Conservation (phyloP, 2,888 invertebrate species). For the Chrysotoxum bicinctum region DNA sequence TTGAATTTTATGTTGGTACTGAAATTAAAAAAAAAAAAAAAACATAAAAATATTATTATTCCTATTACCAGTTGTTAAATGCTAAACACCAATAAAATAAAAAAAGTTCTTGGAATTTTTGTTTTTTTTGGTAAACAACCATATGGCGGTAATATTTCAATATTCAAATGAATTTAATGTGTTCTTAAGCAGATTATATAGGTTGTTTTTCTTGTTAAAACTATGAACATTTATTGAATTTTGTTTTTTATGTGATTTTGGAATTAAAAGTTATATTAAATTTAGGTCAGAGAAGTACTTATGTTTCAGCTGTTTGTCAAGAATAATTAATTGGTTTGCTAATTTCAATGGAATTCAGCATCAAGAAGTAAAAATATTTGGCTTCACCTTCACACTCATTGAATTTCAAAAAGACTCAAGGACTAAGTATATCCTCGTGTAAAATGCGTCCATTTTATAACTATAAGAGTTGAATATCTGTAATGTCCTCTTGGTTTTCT, state of each 20-base stretch:
- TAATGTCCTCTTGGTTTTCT: too few species aligned
- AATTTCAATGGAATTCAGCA: too few species aligned
- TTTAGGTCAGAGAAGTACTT: background rate
- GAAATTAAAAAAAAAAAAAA: background rate
- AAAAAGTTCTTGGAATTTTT: slow-evolving; percentile 15
- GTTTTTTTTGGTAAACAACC: slow-evolving; percentile 5
- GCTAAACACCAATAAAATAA: background rate
- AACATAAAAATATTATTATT: slow-evolving; percentile 7
- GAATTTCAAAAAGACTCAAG: too few species aligned
- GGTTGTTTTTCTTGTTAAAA: background rate
- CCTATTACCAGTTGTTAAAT: background rate
- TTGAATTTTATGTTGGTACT: background rate
- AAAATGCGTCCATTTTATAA: too few species aligned
- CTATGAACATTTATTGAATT: slow-evolving; percentile 14
- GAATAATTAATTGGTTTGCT: background rate
- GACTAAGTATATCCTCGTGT: too few species aligned
- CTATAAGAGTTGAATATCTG: too few species aligned
- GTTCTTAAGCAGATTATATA: slow-evolving; percentile 1
- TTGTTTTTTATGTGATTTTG: background rate
- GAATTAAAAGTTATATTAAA: background rate
- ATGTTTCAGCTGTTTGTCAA: background rate
- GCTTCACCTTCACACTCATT: too few species aligned
- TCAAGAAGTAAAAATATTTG: too few species aligned
- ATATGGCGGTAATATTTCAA: slow-evolving; percentile 60
- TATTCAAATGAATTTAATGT: slow-evolving; percentile 16